A percentile compares a stretch with the other conserved stretches of the same genome.
phyloP scores from a whole-genome alignment of 2,888 invertebrate species.

The Spodoptera picta region DNA sequence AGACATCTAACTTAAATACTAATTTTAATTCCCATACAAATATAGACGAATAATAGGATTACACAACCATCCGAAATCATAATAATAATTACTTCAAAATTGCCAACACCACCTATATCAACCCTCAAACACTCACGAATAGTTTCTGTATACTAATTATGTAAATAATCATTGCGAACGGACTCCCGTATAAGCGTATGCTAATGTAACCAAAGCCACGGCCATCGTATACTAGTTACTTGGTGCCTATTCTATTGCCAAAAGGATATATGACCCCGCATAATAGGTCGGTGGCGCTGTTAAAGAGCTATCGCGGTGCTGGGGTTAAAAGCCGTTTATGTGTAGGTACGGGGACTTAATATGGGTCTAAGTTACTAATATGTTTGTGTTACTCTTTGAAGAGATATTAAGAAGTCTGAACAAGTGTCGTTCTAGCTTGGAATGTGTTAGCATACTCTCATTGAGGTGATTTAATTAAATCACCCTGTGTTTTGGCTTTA shows the following conservation, averaged over 20 bases:
- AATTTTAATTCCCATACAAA: too few relatives aligned
- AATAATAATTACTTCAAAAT: not conserved
- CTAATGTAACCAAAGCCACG: conserved; percentile 66
- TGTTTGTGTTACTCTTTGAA: conserved; percentile 23
- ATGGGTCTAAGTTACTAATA: conserved; percentile 35
- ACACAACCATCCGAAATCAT: not conserved
- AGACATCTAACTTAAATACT: too few relatives aligned
- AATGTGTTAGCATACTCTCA: conserved; percentile 16
- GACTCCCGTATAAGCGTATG: conserved; percentile 66
- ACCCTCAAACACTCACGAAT: conserved; percentile 32
- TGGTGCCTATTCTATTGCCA: conserved; percentile 52
- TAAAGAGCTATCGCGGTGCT: conserved; percentile 44
- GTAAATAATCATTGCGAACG: conserved; percentile 68
- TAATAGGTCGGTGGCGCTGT: conserved; percentile 51
- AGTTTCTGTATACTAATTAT: conserved; percentile 64
- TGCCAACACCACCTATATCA: conserved; percentile 27
- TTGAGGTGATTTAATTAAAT: conserved; percentile 18
- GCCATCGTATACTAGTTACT: conserved; percentile 49
- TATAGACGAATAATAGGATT: not conserved
- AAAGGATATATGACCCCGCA: conserved; percentile 59
- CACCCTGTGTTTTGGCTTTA: not conserved
- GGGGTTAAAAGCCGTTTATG: conserved; percentile 58
- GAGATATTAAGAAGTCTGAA: conserved; percentile 42
- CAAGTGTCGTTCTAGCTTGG: conserved; percentile 26
- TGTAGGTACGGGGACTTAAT: conserved; percentile 46